Evolutionary conservation across 2,113 vertebrate species (phyloP).

Genomic region (Mormyrus iriodes): DNA sequence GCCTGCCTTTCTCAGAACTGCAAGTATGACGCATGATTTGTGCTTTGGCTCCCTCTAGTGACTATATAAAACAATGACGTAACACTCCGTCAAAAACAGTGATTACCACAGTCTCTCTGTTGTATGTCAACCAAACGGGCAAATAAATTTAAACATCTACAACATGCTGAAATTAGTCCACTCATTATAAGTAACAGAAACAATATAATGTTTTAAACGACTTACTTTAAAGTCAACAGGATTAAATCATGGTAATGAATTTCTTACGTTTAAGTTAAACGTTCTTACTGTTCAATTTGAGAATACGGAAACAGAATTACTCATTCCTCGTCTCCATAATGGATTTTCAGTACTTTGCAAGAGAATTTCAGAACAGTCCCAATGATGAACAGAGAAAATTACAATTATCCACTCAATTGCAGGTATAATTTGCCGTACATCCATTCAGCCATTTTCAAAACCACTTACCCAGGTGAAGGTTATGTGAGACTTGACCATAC

Average conservation of each 20-base stretch:
- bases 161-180: not conserved
- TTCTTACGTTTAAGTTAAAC: too few relatives aligned
- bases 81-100: not conserved
- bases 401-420: not conserved
- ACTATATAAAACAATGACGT: not conserved
- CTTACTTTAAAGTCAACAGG: not conserved
- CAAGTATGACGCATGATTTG: not conserved
- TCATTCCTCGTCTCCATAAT: not conserved
- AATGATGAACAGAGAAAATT: not conserved
- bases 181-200: not conserved
- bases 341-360: not conserved
- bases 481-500: not conserved
- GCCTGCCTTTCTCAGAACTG: not conserved
- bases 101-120: not conserved
- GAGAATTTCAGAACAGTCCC: not conserved
- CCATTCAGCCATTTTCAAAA: not conserved
- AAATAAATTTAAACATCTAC: not conserved
- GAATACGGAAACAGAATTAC: not conserved
- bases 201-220: not conserved
- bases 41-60: constrained; percentile 6
- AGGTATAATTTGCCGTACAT: not conserved
- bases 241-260: not conserved
- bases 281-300: not conserved
- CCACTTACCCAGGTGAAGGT: not conserved
- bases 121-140: not conserved